Conservation (phyloP, 2,113 vertebrate species). For the Anguilla japonica region DNA sequence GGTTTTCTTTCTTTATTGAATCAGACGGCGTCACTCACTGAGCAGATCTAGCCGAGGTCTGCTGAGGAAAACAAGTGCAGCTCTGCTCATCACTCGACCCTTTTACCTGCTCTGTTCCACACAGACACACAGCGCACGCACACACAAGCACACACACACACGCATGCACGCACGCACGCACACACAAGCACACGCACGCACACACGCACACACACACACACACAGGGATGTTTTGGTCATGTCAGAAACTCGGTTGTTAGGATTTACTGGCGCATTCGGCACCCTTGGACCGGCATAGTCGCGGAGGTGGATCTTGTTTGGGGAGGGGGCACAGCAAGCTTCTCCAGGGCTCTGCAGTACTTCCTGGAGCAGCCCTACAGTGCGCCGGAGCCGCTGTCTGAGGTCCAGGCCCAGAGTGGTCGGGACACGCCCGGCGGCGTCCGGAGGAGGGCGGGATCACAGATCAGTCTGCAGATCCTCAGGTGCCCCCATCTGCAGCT, state of each 20-base stretch:
- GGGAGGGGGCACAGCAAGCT: not conserved
- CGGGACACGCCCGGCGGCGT: no score
- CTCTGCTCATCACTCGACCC: not conserved
- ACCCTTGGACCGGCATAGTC: not conserved
- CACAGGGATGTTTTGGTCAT: not conserved
- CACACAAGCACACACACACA: not conserved
- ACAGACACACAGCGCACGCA: not conserved
- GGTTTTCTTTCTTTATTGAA: constrained; percentile 36
- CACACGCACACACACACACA: not conserved
- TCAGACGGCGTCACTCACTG: constrained; percentile 13
- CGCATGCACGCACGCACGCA: not conserved
- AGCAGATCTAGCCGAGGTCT: not conserved
- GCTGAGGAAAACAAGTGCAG: not conserved
- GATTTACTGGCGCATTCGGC: not conserved
- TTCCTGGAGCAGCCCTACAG: not conserved
- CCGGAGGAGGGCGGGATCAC: no score
- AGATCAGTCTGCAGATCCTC: not conserved
- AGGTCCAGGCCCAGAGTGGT: not conserved
- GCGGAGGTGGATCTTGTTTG: not conserved
- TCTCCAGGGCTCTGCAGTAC: not conserved
- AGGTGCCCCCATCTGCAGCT: not conserved
- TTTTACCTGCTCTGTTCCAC: not conserved
- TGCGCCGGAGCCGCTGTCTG: not conserved
- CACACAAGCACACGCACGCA: no score
- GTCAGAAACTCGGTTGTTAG: not conserved